These are phyloP conservation scores for Fukomys damarensis DNA, from an alignment of 2,113 vertebrate genomes.

Conservation along the genomic window DNA sequence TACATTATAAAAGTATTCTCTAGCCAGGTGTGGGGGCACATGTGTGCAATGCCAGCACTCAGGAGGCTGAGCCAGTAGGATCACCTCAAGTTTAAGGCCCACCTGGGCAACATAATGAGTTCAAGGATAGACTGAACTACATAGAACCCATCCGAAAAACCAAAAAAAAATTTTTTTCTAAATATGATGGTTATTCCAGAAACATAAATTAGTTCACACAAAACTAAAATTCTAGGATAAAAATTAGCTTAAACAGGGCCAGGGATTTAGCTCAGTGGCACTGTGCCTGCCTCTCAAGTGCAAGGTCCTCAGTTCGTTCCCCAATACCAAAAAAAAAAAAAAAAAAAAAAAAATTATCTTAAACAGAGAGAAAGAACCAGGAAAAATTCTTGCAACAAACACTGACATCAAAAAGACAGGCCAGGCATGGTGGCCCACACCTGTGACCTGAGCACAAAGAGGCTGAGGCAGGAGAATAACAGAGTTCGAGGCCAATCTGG, in stretches of 20 bases:
- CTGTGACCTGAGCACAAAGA: too few relatives aligned
- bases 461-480: too few relatives aligned
- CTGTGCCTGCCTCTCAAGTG: too few relatives aligned
- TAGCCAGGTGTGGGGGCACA: background rate
- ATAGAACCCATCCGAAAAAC: background rate
- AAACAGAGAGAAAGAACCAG: conserved; percentile 21
- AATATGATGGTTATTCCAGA: background rate
- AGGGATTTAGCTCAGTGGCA: too few relatives aligned
- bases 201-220: conserved; percentile 14
- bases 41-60: background rate
- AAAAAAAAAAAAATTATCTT: too few relatives aligned
- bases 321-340: too few relatives aligned
- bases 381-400: background rate
- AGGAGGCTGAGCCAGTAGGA: background rate
- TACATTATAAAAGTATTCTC: conserved; percentile 10
- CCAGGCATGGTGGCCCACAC: too few relatives aligned
- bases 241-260: background rate
- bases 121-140: too few relatives aligned
- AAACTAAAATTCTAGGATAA: conserved; percentile 4
- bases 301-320: too few relatives aligned
- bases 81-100: background rate
- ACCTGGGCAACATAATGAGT: background rate
- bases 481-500: too few relatives aligned
- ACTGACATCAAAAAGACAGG: background rate
- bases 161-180: conserved; percentile 29